These are phyloP conservation scores for Alces alces DNA, from an alignment of 2,113 vertebrate genomes.

Conservation along the genomic window DNA sequence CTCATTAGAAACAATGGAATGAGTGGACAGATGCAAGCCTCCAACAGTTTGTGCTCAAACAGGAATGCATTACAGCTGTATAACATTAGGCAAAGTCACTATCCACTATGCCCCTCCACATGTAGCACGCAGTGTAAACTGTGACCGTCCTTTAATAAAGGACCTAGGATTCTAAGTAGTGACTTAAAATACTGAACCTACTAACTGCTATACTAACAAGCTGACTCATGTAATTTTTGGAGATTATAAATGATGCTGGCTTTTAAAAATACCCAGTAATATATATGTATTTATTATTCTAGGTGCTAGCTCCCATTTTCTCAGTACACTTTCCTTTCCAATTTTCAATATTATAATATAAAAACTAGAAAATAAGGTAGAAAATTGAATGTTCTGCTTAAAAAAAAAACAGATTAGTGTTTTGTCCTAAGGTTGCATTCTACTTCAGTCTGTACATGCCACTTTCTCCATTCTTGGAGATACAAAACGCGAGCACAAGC, in stretches of 20 bases:
- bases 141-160: neutral
- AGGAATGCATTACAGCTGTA: neutral
- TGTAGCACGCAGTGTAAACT: neutral
- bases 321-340: neutral
- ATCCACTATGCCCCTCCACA: neutral
- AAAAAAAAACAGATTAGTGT: constrained; percentile 23
- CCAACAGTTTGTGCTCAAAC: neutral
- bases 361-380: constrained; percentile 61
- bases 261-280: constrained; percentile 1
- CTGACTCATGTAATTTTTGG: neutral
- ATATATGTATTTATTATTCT: neutral
- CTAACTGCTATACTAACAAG: neutral
- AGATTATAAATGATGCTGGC: constrained; percentile 33
- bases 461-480: neutral
- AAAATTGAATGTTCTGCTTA: constrained; percentile 24
- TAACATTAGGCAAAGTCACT: neutral
- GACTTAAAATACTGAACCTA: neutral
- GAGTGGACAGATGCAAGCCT: neutral
- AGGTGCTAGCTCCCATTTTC: neutral
- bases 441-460: constrained; percentile 20
- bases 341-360: neutral
- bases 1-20: neutral
- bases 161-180: neutral
- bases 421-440: constrained; percentile 40
- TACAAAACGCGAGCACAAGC: neutral